These are phyloP conservation scores for Holacanthella duospinosa DNA, from an alignment of 2,888 invertebrate genomes.

Conservation along the genomic window DNA sequence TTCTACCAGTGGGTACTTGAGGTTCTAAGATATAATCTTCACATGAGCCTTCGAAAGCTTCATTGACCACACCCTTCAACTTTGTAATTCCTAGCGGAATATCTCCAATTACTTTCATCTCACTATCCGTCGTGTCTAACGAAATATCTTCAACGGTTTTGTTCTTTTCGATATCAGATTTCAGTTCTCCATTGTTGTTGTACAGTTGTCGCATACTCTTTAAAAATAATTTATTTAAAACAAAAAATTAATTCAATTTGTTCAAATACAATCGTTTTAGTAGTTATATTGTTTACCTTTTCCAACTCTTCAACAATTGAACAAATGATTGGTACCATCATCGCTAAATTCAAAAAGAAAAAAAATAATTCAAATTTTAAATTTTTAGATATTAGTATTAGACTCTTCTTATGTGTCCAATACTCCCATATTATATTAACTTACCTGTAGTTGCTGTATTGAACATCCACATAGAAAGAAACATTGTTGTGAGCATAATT, in stretches of 20 bases:
- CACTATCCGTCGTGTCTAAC: neutral
- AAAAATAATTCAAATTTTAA: neutral
- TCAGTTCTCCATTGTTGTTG: neutral
- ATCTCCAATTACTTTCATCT: too few species aligned
- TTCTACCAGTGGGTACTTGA: neutral
- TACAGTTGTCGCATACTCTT: too few species aligned
- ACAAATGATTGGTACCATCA: conserved; percentile 19
- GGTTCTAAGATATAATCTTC: neutral
- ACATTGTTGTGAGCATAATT: conserved; percentile 44
- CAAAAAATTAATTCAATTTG: too few species aligned
- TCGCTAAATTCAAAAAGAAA: neutral
- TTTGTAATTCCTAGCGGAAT: too few species aligned
- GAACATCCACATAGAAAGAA: conserved; percentile 47
- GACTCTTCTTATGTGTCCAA: too few species aligned
- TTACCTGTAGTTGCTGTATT: conserved; percentile 44
- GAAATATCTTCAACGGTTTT: neutral
- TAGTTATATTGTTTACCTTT: too few species aligned
- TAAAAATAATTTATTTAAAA: too few species aligned
- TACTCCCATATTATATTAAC: neutral
- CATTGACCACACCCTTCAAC: conserved; percentile 5
- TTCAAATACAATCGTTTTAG: too few species aligned
- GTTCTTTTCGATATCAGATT: neutral
- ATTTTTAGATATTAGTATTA: too few species aligned
- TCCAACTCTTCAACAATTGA: conserved; percentile 16
- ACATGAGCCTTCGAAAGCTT: conserved; percentile 2